Percentiles rank a stretch among this genome's conserved stretches.
phyloP scores from a whole-genome alignment of 2,113 vertebrate genomes.

The Lasiurus cinereus region DNA sequence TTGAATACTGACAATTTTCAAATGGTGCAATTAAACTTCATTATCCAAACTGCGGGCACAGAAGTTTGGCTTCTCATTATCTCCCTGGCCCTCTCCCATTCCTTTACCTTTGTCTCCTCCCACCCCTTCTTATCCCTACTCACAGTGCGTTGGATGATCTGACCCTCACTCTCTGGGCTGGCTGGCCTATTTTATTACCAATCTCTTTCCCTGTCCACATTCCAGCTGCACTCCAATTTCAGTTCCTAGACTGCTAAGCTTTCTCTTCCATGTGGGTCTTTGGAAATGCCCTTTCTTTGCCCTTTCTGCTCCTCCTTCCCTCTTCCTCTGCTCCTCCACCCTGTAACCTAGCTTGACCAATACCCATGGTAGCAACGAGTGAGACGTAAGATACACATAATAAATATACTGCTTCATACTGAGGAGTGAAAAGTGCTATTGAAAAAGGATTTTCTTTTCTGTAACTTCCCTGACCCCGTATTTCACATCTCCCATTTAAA shows the following conservation, averaged over 20 bases:
- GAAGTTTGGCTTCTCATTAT: neutral
- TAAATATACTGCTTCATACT: neutral
- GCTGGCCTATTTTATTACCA: neutral
- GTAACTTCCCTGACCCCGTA: neutral
- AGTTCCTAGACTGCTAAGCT: neutral
- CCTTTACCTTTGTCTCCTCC: neutral
- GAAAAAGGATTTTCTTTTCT: neutral
- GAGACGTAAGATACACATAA: neutral
- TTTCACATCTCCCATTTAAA: neutral
- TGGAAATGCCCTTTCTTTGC: neutral
- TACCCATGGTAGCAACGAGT: neutral
- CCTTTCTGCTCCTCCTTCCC: neutral
- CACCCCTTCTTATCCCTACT: neutral
- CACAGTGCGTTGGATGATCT: neutral
- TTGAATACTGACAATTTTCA: neutral
- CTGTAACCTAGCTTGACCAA: neutral
- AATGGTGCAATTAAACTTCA: neutral
- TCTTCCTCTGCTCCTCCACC: neutral
- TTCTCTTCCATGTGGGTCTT: neutral
- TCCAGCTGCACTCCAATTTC: neutral
- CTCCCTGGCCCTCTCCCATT: fast-evolving
- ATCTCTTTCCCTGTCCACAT: neutral
- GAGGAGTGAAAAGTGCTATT: neutral
- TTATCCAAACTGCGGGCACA: neutral
- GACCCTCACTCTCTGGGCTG: neutral